Percentiles rank a stretch among this genome's conserved stretches.
These are phyloP conservation scores for Oreocharis arfaki DNA, from an alignment of 2,113 vertebrate genomes.

Conservation along the genomic window DNA sequence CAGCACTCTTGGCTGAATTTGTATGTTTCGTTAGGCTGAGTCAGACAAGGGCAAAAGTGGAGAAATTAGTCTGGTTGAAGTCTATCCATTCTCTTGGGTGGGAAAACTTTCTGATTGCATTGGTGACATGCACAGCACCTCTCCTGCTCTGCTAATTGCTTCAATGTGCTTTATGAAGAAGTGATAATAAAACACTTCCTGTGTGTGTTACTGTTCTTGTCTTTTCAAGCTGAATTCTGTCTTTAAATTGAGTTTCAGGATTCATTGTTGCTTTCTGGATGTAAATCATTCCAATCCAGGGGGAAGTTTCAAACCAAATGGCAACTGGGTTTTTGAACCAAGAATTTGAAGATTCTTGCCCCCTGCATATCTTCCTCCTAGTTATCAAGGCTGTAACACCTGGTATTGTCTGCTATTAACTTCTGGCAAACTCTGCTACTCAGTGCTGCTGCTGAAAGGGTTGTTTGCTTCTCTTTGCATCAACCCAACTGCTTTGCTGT, in stretches of 20 bases:
- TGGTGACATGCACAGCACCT: neutral
- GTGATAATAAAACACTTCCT: neutral
- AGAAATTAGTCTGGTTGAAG: neutral
- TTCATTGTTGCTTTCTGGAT: neutral
- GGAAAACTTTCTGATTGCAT: neutral
- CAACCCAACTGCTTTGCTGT: neutral
- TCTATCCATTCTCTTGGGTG: neutral
- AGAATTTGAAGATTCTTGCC: neutral
- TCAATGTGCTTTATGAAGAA: neutral
- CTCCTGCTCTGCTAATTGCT: neutral
- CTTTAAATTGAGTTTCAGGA: neutral
- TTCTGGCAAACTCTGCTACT: neutral
- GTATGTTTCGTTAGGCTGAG: neutral
- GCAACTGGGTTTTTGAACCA: neutral
- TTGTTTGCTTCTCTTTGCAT: neutral
- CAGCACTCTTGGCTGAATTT: neutral
- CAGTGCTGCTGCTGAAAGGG: neutral
- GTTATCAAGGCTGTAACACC: neutral
- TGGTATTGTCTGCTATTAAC: neutral
- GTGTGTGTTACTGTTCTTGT: neutral
- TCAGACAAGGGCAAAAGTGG: neutral
- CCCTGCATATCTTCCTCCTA: fast-evolving
- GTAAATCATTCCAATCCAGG: neutral
- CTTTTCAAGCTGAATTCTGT: neutral
- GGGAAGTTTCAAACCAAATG: neutral